These are phyloP conservation scores for Dendroctonus ponderosae DNA, from an alignment of 1,140 invertebrate genomes.

Conservation along the genomic window DNA sequence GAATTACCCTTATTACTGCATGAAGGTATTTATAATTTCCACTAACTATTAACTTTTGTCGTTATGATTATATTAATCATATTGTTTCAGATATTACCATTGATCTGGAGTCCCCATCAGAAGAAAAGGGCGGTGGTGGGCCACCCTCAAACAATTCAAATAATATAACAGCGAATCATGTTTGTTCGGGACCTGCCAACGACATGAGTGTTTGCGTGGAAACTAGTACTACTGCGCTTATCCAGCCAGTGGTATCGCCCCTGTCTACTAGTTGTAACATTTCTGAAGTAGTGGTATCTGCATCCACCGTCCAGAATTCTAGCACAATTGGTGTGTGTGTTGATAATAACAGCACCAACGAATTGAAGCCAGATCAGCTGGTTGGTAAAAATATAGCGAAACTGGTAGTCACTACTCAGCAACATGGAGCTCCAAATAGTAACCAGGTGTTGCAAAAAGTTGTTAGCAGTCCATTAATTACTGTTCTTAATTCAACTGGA, in stretches of 20 bases:
- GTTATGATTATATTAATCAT: slow-evolving; percentile 3
- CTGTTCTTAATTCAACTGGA: slow-evolving; percentile 47
- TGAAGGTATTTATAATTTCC: no score
- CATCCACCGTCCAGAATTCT: slow-evolving; percentile 7
- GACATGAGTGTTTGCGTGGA: slow-evolving; percentile 50
- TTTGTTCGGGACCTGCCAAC: slow-evolving; percentile 15
- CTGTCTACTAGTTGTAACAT: slow-evolving; percentile 15
- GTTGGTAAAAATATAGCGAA: slow-evolving; percentile 40
- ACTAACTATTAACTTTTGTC: no score
- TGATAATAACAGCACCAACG: background rate
- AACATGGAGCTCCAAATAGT: slow-evolving; percentile 21
- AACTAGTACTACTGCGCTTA: slow-evolving; percentile 22
- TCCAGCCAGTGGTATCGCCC: slow-evolving; percentile 16
- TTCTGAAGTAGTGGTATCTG: slow-evolving; percentile 13
- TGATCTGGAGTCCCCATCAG: slow-evolving; percentile 45
- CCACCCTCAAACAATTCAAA: slow-evolving; percentile 23
- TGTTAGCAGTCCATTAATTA: slow-evolving; percentile 44
- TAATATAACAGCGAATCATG: slow-evolving; percentile 20
- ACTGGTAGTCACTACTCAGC: slow-evolving; percentile 38
- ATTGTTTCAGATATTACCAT: slow-evolving; percentile 21
- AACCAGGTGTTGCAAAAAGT: slow-evolving; percentile 42
- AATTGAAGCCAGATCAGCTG: slow-evolving; percentile 15
- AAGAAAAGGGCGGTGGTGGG: slow-evolving; percentile 42
- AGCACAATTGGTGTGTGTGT: slow-evolving; percentile 2
- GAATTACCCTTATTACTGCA: no score